phyloP scores from a whole-genome alignment of 2,797 vertebrate genomes.

The Spatula clypeata region DNA sequence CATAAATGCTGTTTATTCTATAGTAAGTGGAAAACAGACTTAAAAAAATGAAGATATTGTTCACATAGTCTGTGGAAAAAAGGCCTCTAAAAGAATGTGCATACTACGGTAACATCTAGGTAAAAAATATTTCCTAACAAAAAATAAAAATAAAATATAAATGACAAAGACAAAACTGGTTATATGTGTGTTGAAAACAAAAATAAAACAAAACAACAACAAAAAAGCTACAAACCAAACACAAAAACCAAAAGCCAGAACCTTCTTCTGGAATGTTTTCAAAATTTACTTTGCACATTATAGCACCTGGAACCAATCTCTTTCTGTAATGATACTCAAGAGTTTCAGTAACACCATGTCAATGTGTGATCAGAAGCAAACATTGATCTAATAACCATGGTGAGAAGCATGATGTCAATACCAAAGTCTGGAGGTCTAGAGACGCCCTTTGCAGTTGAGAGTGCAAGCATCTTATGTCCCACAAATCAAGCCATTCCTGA shows the following conservation, averaged over 20 bases:
- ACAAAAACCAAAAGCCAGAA: rapidly evolving
- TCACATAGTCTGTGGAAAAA: background rate
- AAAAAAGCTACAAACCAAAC: background rate
- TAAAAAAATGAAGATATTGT: background rate
- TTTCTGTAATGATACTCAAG: background rate
- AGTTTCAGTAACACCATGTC: background rate
- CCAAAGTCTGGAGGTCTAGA: background rate
- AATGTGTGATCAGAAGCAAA: background rate
- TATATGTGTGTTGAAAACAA: rapidly evolving
- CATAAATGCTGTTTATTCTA: background rate
- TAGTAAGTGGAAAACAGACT: background rate
- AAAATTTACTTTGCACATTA: background rate
- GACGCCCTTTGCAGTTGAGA: background rate
- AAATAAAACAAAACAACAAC: background rate
- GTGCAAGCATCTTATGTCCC: background rate
- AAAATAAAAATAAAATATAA: no score
- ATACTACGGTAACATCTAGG: rapidly evolving
- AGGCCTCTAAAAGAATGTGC: rapidly evolving
- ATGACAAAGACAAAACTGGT: background rate
- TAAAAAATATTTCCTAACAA: background rate
- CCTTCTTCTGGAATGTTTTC: background rate
- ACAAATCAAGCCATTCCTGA: background rate
- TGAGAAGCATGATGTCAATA: background rate
- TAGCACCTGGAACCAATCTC: background rate
- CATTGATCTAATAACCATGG: background rate